Evolutionary conservation across 2,113 vertebrate species (phyloP), one percentile per base, ranked within the genome.

Genomic region (Odocoileus hemionus): DNA sequence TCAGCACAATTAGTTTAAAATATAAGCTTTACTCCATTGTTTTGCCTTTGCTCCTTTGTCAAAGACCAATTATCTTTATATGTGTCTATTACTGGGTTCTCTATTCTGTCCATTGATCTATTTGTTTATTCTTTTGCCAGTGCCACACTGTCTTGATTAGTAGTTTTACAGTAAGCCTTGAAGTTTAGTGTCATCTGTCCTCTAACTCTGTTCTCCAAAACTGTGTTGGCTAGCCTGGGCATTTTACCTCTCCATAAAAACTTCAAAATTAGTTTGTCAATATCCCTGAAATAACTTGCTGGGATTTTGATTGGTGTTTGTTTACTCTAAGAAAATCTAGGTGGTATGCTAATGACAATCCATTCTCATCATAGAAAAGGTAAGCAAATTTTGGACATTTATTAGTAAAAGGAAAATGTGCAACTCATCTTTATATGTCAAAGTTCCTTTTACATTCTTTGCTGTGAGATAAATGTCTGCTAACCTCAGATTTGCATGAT

Each of bases 361-460:
- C 87, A 91, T 43, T 91, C 45, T 87, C 50, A 88, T 67, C 45
- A 55, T 87, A 86, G 64, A 87, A 86, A 61, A 19, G 19, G 14
- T 85, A 70, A 85, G 39, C 6, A 84, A 67, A 88, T 67, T 95
- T 82, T 58, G 60, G 9, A 58, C 88, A 96, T 95, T 82, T 86
- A 28, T 55, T 67, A 89, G 3, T 89, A 80, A 86, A 43, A 88
- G 30, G 86, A 96, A 91, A 86, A 84, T 86, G 33, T 25, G 4
- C 30, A 88, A 39, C 26, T 54, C 30, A 70, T 78, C 45, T 95
- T 97, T 84, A 93, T 58, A 57, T 86, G n/a, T 82, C 12, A 55
- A 96, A 90, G 21, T 83, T 76, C 25, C 88, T 91, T 86, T 85
- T 45, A 88, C 86, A 15, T 86, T 94, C 39, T 91, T 96, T 61